Conservation (phyloP, 1,140 invertebrate genomes). For the Pseudobourletiella spinata region DNA sequence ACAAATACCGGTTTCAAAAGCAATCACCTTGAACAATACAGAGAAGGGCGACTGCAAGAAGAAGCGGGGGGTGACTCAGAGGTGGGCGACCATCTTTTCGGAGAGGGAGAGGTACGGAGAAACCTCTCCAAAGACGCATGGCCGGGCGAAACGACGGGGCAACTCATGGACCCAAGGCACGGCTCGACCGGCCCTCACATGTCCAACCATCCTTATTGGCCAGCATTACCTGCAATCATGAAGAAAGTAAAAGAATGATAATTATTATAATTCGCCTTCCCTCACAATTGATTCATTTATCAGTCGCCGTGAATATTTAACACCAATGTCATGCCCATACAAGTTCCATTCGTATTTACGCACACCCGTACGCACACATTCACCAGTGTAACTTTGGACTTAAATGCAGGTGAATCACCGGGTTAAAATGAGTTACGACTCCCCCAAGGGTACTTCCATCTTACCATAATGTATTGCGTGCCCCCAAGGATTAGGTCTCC, state of each 20-base stretch:
- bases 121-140: conserved; percentile 32
- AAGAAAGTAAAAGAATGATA: conserved; percentile 1
- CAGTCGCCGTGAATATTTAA: no score
- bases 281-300: no score
- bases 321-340: no score
- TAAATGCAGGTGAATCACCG: no score
- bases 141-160: conserved; percentile 15
- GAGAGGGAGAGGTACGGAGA: conserved; percentile 29
- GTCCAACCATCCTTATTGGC: conserved; percentile 32
- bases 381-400: no score
- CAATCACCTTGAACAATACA: conserved; percentile 32
- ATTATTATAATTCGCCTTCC: no score
- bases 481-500: no score
- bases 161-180: conserved; percentile 29
- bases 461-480: no score
- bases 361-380: background rate
- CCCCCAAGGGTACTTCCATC: no score
- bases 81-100: conserved; percentile 28
- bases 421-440: no score
- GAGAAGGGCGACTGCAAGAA: conserved; percentile 27
- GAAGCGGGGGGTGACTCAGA: conserved; percentile 21
- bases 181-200: conserved; percentile 21
- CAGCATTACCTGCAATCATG: conserved; percentile 27
- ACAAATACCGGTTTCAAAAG: no score
- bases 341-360: no score